phyloP scores from a whole-genome alignment of 2,888 invertebrate species.

The Drosophila rubida region DNA sequence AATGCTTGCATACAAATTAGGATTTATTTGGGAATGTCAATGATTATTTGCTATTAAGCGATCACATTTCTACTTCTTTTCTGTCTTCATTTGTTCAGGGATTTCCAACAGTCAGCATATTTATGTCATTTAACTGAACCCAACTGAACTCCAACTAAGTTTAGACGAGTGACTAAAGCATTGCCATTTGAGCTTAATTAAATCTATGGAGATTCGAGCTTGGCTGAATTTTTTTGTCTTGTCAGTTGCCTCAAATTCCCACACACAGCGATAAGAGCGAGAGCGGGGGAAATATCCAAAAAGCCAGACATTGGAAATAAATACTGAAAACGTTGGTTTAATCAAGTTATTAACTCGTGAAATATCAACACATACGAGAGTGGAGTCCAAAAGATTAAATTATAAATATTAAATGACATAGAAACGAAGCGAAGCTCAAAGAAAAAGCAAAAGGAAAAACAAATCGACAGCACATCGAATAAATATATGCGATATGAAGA shows the following conservation, averaged over 20 bases:
- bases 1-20: neutral
- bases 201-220: slow-evolving; percentile 65
- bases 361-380: slow-evolving; percentile 73
- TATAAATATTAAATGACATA: slow-evolving; percentile 76
- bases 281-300: neutral
- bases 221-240: slow-evolving; percentile 16
- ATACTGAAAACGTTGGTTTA: slow-evolving; percentile 61
- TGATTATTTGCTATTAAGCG: neutral
- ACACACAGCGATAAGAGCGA: slow-evolving; percentile 61
- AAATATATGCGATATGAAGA: slow-evolving; percentile 74
- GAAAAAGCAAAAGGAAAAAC: slow-evolving; percentile 36
- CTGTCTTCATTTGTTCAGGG: neutral
- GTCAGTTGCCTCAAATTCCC: slow-evolving; percentile 50
- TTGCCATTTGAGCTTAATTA: slow-evolving; percentile 59
- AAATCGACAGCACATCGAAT: slow-evolving; percentile 57
- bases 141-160: slow-evolving; percentile 3
- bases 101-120: neutral
- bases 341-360: slow-evolving; percentile 80
- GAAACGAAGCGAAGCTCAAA: slow-evolving; percentile 53
- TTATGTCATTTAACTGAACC: slow-evolving; percentile 15
- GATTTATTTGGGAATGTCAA: neutral
- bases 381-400: slow-evolving; percentile 66
- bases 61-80: neutral
- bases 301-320: slow-evolving; percentile 30
- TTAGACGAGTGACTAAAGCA: slow-evolving; percentile 24